Conservation (phyloP, 2,797 vertebrate species). For the Loriculus beryllinus region DNA sequence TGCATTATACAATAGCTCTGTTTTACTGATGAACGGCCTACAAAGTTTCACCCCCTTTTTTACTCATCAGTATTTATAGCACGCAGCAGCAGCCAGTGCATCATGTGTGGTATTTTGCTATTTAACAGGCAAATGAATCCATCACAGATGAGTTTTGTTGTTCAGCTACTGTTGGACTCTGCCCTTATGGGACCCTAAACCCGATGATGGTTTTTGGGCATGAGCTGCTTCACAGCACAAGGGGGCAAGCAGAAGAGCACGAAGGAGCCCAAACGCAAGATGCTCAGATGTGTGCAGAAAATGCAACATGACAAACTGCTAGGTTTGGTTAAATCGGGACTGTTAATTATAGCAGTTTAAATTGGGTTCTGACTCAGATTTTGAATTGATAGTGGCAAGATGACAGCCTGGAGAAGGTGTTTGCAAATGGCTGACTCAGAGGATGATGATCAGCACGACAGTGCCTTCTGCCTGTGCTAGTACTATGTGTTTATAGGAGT, state of each 20-base stretch:
- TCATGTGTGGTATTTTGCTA: background rate
- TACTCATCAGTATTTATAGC: constrained; percentile 31
- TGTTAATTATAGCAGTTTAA: constrained; percentile 70
- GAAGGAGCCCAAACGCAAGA: constrained; percentile 17
- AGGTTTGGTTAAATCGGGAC: constrained; percentile 63
- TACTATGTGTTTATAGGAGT: constrained; percentile 59
- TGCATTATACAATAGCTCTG: background rate
- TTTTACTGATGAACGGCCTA: background rate
- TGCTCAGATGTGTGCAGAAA: constrained; percentile 38
- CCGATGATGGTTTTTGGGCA: background rate
- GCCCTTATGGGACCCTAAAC: background rate
- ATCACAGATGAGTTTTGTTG: background rate
- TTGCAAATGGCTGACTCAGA: constrained; percentile 67
- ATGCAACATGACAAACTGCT: constrained; percentile 60
- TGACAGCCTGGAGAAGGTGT: constrained; percentile 68
- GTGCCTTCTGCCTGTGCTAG: constrained; percentile 51
- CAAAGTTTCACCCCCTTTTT: constrained; percentile 1
- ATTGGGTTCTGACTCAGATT: constrained; percentile 68
- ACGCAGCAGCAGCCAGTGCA: background rate
- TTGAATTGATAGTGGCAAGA: constrained; percentile 55
- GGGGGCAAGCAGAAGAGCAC: background rate
- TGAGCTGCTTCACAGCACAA: background rate
- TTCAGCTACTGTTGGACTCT: background rate
- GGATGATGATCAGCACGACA: constrained; percentile 48
- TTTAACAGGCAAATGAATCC: constrained; percentile 22